Conservation (phyloP, 2,113 vertebrate species). For the Anoura caudifer region DNA sequence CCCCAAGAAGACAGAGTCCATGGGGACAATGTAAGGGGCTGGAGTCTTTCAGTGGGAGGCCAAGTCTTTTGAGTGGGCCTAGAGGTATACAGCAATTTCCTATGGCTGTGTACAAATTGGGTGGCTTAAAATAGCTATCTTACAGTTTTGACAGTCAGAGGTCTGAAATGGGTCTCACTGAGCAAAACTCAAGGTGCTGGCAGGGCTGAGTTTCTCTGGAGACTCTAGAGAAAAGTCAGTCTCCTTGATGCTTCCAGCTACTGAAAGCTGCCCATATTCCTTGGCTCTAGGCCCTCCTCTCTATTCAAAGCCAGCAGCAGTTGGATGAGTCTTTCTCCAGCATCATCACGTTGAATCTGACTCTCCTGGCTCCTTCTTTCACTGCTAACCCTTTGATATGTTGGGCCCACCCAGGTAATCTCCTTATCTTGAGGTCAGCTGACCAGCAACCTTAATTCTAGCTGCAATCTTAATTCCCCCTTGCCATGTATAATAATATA, state of each 20-base stretch:
- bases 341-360: not conserved
- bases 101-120: not conserved
- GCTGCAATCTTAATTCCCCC: not conserved
- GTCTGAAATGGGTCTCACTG: not conserved
- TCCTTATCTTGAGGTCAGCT: not conserved
- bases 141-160: not conserved
- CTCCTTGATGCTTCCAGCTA: no score
- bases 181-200: not conserved
- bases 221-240: not conserved
- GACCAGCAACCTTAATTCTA: not conserved
- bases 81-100: not conserved
- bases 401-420: no score
- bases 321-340: not conserved
- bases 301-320: not conserved
- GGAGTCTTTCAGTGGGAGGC: not conserved
- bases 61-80: not conserved
- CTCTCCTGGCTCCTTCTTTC: not conserved
- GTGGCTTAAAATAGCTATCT: not conserved
- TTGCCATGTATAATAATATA: rapidly evolving
- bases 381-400: not conserved
- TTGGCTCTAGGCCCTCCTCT: not conserved
- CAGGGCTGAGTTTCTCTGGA: not conserved
- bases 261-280: not conserved
- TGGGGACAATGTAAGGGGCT: no score
- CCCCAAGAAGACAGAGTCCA: not conserved